phyloP scores from a whole-genome alignment of 1,140 invertebrate genomes.

The Chrysomallon squamiferum region DNA sequence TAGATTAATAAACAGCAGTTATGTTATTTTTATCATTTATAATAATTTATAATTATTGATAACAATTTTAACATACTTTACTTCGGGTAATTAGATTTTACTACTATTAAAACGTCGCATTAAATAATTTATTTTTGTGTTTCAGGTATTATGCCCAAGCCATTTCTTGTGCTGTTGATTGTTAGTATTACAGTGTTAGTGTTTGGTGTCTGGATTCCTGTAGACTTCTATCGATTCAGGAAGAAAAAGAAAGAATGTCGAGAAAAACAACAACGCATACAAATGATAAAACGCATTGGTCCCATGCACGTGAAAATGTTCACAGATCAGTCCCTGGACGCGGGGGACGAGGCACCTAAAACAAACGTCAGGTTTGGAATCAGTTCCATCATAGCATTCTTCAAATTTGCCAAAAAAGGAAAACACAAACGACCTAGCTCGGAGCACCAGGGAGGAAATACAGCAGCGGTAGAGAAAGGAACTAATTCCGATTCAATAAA shows the following conservation, averaged over 20 bases:
- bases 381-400: not conserved
- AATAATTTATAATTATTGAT: too few relatives aligned
- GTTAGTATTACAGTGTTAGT: constrained; percentile 29
- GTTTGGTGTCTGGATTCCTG: constrained; percentile 34
- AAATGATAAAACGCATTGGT: constrained; percentile 27
- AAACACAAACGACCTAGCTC: too few relatives aligned
- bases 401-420: not conserved
- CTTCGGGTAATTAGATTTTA: too few relatives aligned
- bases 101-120: too few relatives aligned
- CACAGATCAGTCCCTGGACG: not conserved
- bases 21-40: too few relatives aligned
- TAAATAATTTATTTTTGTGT: not conserved
- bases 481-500: too few relatives aligned
- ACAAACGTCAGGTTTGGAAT: not conserved
- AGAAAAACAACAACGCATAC: constrained; percentile 28
- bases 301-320: constrained; percentile 28
- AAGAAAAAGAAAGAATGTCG: constrained; percentile 27
- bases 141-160: constrained; percentile 30
- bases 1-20: too few relatives aligned
- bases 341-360: not conserved
- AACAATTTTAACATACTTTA: too few relatives aligned
- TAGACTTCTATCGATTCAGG: constrained; percentile 32
- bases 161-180: constrained; percentile 31
- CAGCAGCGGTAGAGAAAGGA: too few relatives aligned
- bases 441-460: too few relatives aligned